Conservation (phyloP, 2,888 invertebrate genomes). For the Atherix ibis region DNA sequence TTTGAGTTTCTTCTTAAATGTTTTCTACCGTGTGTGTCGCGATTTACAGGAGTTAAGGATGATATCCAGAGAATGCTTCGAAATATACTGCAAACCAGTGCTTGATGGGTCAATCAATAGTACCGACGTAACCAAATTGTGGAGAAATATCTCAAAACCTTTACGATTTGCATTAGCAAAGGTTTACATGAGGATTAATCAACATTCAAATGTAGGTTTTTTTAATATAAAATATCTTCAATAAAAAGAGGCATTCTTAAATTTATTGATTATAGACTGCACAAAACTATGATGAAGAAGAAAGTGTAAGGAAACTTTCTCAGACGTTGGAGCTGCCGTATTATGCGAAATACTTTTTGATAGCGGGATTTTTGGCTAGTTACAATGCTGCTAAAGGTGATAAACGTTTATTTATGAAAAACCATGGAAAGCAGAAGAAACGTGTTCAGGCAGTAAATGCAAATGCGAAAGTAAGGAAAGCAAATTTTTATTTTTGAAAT, state of each 20-base stretch:
- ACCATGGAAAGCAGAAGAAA: slow-evolving; percentile 57
- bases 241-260: background rate
- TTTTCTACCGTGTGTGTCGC: slow-evolving; percentile 70
- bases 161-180: slow-evolving; percentile 58
- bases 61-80: slow-evolving; percentile 61
- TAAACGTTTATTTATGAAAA: slow-evolving; percentile 69
- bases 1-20: slow-evolving; percentile 64
- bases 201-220: slow-evolving; percentile 4
- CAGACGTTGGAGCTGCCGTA: slow-evolving; percentile 67
- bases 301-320: slow-evolving; percentile 38
- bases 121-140: slow-evolving; percentile 52
- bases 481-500: background rate
- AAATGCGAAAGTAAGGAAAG: slow-evolving; percentile 38
- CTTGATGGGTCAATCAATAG: slow-evolving; percentile 44
- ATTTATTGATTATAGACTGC: background rate
- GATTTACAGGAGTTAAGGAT: slow-evolving; percentile 70
- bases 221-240: background rate
- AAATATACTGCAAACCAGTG: slow-evolving; percentile 66
- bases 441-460: slow-evolving; percentile 42
- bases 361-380: slow-evolving; percentile 84
- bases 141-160: slow-evolving; percentile 63
- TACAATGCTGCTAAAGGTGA: slow-evolving; percentile 84
- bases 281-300: no score
- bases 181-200: slow-evolving; percentile 53
- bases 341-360: slow-evolving; percentile 76